A percentile compares a stretch with the other conserved stretches of the same genome.
Evolutionary conservation across 2,113 vertebrate species (phyloP).

Genomic region (Malurus elegans): DNA sequence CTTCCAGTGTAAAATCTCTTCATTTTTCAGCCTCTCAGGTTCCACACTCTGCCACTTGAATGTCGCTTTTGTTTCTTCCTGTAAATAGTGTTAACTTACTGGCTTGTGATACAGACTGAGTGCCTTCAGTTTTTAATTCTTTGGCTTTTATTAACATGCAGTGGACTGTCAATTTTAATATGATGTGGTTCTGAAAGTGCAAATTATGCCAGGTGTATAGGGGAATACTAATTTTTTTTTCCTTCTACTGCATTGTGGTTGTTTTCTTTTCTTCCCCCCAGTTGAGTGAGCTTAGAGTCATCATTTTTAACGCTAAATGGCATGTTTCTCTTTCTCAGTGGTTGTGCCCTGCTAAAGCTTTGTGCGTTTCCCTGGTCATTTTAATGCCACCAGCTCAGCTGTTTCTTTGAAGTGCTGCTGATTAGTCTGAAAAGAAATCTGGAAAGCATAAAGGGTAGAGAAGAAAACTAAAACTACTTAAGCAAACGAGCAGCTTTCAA

Average conservation of each 20-base stretch:
- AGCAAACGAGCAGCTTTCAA: neutral
- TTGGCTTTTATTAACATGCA: neutral
- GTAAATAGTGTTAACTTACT: neutral
- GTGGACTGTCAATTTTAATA: neutral
- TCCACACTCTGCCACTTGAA: neutral
- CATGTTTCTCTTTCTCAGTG: slow-evolving; percentile 24
- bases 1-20: neutral
- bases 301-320: slow-evolving; percentile 17
- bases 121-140: neutral
- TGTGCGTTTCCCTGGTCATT: slow-evolving; percentile 30
- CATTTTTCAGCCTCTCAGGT: neutral
- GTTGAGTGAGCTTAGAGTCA: neutral
- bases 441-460: neutral
- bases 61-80: neutral
- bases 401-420: slow-evolving; percentile 37
- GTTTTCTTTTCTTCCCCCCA: neutral
- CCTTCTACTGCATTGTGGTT: neutral
- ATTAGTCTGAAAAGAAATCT: slow-evolving; percentile 46
- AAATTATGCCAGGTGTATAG: neutral
- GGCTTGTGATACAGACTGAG: neutral
- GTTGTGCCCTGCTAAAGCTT: slow-evolving; percentile 30
- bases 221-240: neutral
- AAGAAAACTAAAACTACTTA: slow-evolving; percentile 14
- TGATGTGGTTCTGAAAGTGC: neutral
- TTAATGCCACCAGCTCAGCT: slow-evolving; percentile 37